Base-by-base conservation (phyloP, 2,797 vertebrate species). In the Hypotaenidia philippensis region DNA sequence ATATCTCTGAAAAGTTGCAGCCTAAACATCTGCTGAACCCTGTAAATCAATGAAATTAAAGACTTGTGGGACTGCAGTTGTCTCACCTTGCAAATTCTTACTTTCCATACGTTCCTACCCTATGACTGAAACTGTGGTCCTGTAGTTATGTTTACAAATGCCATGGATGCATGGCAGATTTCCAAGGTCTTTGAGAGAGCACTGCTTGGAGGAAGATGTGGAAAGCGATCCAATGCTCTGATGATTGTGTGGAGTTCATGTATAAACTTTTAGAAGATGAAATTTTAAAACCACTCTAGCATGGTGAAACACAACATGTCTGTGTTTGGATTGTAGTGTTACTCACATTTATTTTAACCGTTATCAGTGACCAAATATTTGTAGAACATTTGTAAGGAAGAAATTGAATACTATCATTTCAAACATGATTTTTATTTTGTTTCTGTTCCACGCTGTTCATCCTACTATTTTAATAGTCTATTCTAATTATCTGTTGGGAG, bases 221-320 rank as follows among this genome's bases (percentile, higher is more conserved):
- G 75, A 65, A 76, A 55, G n/a, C 7, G 7, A 41, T 52, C 52
- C 56, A 18, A 0, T 32, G 56, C 41, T 45, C 38, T 38, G 38
- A 12, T 21, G 32, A 8, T 38, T 38, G 40, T 38, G 31, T 61
- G 29, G 44, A 50, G 57, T 52, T 84, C n/a, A 12, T 18, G 1
- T 6, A 34, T 19, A 16, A 63, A 76, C 14, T 36, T 74, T 21
- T 25, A 18, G 34, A 26, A 70, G 59, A 26, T 49, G 16, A 57
- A 55, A 59, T 59, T 49, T 32, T 50, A 65, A 74, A 80, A 11
- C 8, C 6, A 13, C 5, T 20, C 13, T 12, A 27, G 6, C 7
- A 5, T 29, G 44, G 23, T 36, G n/a, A 52, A 61, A 29, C 15
- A 17, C 4, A 11, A 19, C 34, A 15, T 2, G 0, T 15, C 60